Percentiles rank a stretch among this genome's conserved stretches.
Conservation (phyloP, 2,113 vertebrate species). For the Dendrocopos noguchii region DNA sequence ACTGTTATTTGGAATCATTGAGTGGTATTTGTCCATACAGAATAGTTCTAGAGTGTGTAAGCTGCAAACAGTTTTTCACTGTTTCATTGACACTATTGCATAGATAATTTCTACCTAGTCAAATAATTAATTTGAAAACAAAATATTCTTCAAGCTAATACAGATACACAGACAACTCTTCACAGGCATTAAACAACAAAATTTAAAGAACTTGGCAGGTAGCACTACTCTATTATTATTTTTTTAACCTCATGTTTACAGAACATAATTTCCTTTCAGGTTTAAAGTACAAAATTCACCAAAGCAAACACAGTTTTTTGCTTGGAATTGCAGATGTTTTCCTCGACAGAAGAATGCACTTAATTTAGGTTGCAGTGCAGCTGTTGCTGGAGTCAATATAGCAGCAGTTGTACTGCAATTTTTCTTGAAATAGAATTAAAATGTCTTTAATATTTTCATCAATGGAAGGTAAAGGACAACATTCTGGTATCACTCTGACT, state of each 20-base stretch:
- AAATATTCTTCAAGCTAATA: not conserved
- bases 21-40: slow-evolving; percentile 13
- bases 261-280: not conserved
- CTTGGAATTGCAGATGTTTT: not conserved
- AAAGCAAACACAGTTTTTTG: not conserved
- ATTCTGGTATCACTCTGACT: not conserved
- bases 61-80: slow-evolving; percentile 26
- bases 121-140: slow-evolving; percentile 17
- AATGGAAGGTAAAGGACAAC: not conserved
- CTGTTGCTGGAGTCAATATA: slow-evolving; percentile 45
- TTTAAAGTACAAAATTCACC: not conserved
- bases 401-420: slow-evolving; percentile 4
- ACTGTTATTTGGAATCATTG: slow-evolving; percentile 22
- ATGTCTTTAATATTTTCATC: not conserved
- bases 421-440: not conserved
- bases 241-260: not conserved
- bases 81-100: slow-evolving; percentile 23
- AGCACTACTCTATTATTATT: not conserved
- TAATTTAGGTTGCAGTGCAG: slow-evolving; percentile 25
- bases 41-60: not conserved
- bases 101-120: not conserved
- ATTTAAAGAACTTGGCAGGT: not conserved
- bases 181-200: not conserved
- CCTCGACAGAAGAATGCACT: not conserved
- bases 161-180: not conserved